Base-by-base conservation (phyloP, 2,113 vertebrate species). In the Ammospiza caudacuta region DNA sequence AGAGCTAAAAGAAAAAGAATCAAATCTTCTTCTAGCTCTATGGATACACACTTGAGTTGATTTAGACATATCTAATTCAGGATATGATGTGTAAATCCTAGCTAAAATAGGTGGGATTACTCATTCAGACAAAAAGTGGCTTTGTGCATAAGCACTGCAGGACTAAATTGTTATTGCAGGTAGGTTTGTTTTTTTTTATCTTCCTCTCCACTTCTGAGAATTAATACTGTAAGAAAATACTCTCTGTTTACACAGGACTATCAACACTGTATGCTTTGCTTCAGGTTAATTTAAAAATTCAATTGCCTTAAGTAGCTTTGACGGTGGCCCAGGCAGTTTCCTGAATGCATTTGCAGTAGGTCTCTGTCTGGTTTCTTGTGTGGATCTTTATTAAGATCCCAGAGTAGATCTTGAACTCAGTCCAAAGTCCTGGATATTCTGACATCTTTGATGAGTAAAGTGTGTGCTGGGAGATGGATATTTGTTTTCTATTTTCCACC, bases 281-380 rank as follows among this genome's bases (percentile, higher is more conserved):
- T 90, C 89, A 68, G 86, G 86, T 89, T 93, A 93, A 89, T 94
- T 90, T 81, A 86, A 92, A 93, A 93, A 74, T 64, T 62, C 68
- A 74, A 2, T 94, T 93, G 64, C 69, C 52, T 68, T 93, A 90
- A 97, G 86, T 72, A 92, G 86, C 69, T 96, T 81, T 95, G 94
- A 92, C 92, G 75, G 88, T 59, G 64, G 86, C 76, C 47, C 20
- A 20, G 69, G 51, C 86, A 63, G 86, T 89, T 94, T 96, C 86
- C 91, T 93, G 86, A 83, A 94, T 8, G 29, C 64, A 63, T 86
- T 80, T 93, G 83, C 39, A 31, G 57, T 41, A 47, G 11, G 55
- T 52, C 76, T 89, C 84, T 54, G 33, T 44, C 90, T 92, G n/a
- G 29, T 89, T 89, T 77, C 90, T 95, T 61, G 19, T 44, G 55